Evolutionary conservation across 2,797 vertebrate species (phyloP).

Genomic region (Craterocephalus amniculus): DNA sequence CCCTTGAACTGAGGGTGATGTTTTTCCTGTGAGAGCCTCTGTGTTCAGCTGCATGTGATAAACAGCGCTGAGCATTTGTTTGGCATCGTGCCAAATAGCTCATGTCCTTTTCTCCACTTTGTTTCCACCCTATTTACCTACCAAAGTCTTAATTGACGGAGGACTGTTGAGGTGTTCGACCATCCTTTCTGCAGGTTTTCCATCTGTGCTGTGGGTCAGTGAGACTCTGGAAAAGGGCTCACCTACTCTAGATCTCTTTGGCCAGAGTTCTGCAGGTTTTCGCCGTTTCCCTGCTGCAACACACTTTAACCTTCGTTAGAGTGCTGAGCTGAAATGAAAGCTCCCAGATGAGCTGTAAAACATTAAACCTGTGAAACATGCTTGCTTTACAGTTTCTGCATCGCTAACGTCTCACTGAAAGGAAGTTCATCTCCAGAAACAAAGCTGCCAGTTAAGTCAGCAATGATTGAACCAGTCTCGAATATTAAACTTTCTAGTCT

Average conservation of each 20-base stretch:
- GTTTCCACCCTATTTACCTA: neutral
- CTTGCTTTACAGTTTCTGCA: neutral
- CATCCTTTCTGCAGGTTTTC: no score
- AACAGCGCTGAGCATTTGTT: neutral
- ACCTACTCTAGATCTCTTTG: no score
- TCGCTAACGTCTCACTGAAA: neutral
- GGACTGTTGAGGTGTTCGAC: neutral
- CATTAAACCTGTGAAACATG: slow-evolving; percentile 8
- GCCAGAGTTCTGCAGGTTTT: no score
- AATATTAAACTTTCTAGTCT: slow-evolving; percentile 52
- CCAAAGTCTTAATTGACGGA: neutral
- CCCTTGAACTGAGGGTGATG: neutral
- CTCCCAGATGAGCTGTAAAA: slow-evolving; percentile 19
- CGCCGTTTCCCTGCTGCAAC: no score
- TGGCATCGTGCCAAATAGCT: neutral
- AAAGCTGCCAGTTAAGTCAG: neutral
- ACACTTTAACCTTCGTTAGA: neutral
- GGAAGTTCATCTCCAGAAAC: neutral
- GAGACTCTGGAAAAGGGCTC: no score
- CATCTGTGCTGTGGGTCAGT: no score
- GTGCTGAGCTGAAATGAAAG: slow-evolving; percentile 27
- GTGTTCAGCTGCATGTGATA: neutral
- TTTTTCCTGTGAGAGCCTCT: no score
- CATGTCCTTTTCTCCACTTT: neutral
- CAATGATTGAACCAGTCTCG: slow-evolving; percentile 12